A percentile compares a stretch with the other conserved stretches of the same genome.
phyloP scores from a whole-genome alignment of 1,140 invertebrate genomes.

The Stenopsyche tienmushanensis region DNA sequence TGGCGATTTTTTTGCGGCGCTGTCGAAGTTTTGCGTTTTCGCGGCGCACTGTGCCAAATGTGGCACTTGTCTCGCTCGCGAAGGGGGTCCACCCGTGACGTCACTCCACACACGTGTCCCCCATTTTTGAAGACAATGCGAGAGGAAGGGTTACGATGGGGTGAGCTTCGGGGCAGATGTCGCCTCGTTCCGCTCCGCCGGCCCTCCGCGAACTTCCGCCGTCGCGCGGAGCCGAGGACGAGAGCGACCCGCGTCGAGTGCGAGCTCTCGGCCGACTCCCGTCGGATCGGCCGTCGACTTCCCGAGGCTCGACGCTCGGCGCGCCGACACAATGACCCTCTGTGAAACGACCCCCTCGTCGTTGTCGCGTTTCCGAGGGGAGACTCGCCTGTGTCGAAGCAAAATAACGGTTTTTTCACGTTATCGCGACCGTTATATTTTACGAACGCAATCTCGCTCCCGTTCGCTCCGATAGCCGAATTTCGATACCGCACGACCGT shows the following conservation, averaged over 20 bases:
- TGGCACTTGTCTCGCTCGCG: background rate
- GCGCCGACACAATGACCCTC: constrained; percentile 39
- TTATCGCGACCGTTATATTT: constrained; percentile 38
- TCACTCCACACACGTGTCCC: background rate
- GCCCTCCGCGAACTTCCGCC: constrained; percentile 11
- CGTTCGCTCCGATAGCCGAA: background rate
- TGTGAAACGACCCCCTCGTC: constrained; percentile 23
- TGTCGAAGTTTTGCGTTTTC: too few relatives aligned
- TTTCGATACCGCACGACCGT: too few relatives aligned
- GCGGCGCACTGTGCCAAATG: background rate
- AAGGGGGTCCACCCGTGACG: background rate
- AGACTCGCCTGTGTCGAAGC: background rate
- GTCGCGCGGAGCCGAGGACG: background rate
- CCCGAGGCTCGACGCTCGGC: too few relatives aligned
- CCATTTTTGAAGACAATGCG: background rate
- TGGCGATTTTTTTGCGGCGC: too few relatives aligned
- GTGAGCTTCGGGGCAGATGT: constrained; percentile 29
- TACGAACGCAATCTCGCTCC: background rate
- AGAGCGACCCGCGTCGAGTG: too few relatives aligned
- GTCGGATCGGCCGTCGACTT: background rate
- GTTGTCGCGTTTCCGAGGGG: background rate
- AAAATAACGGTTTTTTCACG: constrained; percentile 41
- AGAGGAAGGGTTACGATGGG: constrained; percentile 29
- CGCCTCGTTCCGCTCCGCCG: constrained; percentile 28
- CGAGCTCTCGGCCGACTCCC: background rate